Evolutionary conservation across 1,140 invertebrate species (phyloP).

Genomic region (Bombus pyrosoma): DNA sequence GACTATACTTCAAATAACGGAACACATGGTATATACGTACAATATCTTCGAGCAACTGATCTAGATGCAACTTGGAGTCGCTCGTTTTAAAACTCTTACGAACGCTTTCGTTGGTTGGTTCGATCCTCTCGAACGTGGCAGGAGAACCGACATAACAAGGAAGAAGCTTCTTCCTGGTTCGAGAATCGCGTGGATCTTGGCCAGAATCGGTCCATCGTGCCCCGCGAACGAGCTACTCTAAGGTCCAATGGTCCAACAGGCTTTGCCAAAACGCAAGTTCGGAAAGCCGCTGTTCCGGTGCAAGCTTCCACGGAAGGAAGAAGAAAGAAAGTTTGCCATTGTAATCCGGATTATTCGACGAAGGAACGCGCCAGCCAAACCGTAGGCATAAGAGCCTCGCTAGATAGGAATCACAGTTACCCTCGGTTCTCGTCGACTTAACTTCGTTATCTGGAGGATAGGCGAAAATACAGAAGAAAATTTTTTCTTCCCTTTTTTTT

Average conservation of each 20-base stretch:
- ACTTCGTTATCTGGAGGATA: constrained; percentile 16
- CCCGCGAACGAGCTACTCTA: constrained; percentile 23
- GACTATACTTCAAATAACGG: too few relatives aligned
- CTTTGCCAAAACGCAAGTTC: constrained; percentile 47
- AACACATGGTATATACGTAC: too few relatives aligned
- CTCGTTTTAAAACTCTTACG: constrained; percentile 12
- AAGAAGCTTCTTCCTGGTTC: not conserved
- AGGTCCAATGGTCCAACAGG: constrained; percentile 21
- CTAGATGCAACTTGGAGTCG: too few relatives aligned
- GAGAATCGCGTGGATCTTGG: constrained; percentile 9
- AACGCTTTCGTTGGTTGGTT: not conserved
- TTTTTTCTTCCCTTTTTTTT: not conserved
- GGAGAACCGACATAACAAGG: not conserved
- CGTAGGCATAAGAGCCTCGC: constrained; percentile 22
- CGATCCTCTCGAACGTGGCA: not conserved
- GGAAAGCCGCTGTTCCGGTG: not conserved
- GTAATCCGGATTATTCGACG: not conserved
- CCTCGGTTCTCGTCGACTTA: not conserved
- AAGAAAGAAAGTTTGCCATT: constrained; percentile 17
- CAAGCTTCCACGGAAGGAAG: not conserved
- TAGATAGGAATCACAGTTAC: not conserved
- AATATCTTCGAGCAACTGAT: too few relatives aligned
- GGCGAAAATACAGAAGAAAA: not conserved
- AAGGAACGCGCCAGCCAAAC: not conserved
- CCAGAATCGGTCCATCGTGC: constrained; percentile 35